Percentiles rank a stretch among this genome's conserved stretches.
These are phyloP conservation scores for Samia ricini DNA, from an alignment of 1,140 invertebrate genomes.

Conservation along the genomic window DNA sequence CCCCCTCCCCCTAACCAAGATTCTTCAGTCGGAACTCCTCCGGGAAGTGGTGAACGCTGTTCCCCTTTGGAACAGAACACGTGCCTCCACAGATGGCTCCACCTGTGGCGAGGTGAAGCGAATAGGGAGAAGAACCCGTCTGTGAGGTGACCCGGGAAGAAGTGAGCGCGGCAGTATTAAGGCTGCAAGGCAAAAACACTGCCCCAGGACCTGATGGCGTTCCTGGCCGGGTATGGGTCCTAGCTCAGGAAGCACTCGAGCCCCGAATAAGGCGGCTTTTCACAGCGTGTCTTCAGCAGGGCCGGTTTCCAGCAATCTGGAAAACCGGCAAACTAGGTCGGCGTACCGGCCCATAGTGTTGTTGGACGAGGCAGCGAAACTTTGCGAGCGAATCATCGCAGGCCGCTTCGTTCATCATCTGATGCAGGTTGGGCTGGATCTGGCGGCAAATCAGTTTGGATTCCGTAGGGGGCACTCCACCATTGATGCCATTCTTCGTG, in stretches of 20 bases:
- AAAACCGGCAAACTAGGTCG: slow-evolving; percentile 21
- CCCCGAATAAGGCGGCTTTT: slow-evolving; percentile 8
- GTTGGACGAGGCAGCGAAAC: slow-evolving; percentile 19
- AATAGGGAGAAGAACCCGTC: not conserved
- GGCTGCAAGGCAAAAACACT: slow-evolving; percentile 14
- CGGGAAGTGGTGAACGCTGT: not conserved
- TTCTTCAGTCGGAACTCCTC: slow-evolving; percentile 7
- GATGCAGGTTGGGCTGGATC: not conserved
- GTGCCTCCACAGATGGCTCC: not conserved
- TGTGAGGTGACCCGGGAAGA: slow-evolving; percentile 14
- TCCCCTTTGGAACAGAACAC: not conserved
- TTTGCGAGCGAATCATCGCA: slow-evolving; percentile 13
- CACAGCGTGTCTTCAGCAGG: slow-evolving; percentile 10
- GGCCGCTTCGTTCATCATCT: slow-evolving; percentile 15
- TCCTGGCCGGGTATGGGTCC: slow-evolving; percentile 4
- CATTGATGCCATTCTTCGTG: not conserved
- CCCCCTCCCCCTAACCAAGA: too few species aligned
- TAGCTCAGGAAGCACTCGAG: slow-evolving; percentile 9
- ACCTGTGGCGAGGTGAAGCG: not conserved
- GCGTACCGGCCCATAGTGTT: slow-evolving; percentile 30
- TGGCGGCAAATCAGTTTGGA: slow-evolving; percentile 1
- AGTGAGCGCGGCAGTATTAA: slow-evolving; percentile 7
- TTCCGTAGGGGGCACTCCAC: not conserved
- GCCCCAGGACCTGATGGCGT: slow-evolving; percentile 27
- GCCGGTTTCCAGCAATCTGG: slow-evolving; percentile 14